phyloP scores from a whole-genome alignment of 2,888 invertebrate species.

The Diaperis boleti region DNA sequence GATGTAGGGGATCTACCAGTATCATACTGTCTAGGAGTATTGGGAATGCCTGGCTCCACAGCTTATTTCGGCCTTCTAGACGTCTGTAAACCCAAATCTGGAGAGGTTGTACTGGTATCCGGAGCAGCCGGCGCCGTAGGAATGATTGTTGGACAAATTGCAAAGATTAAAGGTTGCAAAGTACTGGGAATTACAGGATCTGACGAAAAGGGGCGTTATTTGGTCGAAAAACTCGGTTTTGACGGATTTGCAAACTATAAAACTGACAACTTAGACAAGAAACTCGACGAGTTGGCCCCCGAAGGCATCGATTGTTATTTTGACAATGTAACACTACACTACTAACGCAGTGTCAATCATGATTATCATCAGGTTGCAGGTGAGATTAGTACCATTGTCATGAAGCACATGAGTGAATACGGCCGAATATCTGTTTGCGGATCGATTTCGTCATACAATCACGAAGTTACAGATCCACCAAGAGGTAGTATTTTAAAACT shows the following conservation, averaged over 20 bases:
- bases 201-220: constrained; percentile 77
- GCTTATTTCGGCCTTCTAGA: constrained; percentile 82
- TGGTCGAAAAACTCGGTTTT: constrained; percentile 74
- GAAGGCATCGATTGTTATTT: constrained; percentile 80
- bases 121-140: constrained; percentile 85
- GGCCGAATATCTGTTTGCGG: constrained; percentile 78
- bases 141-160: constrained; percentile 81
- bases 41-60: constrained; percentile 83
- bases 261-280: constrained; percentile 68
- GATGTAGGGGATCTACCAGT: constrained; percentile 72
- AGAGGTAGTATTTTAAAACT: constrained; percentile 40
- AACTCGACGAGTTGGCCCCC: constrained; percentile 72
- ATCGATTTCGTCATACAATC: constrained; percentile 77
- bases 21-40: constrained; percentile 75
- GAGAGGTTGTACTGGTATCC: constrained; percentile 78
- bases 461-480: constrained; percentile 57
- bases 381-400: constrained; percentile 73
- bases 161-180: constrained; percentile 75
- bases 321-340: too few relatives aligned
- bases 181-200: constrained; percentile 81
- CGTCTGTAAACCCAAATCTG: constrained; percentile 76
- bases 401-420: constrained; percentile 73
- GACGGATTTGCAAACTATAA: constrained; percentile 80
- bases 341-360: too few relatives aligned
- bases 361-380: constrained; percentile 73